Base-by-base conservation (phyloP, 2,888 invertebrate species). In the Hirudinaria manillensis region DNA sequence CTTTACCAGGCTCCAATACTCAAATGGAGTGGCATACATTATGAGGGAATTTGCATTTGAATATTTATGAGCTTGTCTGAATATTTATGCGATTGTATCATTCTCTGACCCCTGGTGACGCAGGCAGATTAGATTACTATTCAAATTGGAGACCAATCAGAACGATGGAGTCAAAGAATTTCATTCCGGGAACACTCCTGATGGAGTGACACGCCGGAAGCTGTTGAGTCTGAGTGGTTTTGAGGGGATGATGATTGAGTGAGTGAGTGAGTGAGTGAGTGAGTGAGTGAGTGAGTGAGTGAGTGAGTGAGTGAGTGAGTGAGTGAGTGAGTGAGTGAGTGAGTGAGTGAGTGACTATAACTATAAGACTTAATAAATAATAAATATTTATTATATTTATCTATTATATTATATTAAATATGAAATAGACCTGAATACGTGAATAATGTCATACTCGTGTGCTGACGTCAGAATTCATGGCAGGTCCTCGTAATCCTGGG, bases 251-350 rank as follows among this genome's bases (percentile, higher is more conserved):
- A 16, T 56, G 56, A 27, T 3, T 56, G 56, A 24, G 27, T 56
- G 56, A 56, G 56, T 56, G 56, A 67, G 34, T 67, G 29, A 67
- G 29, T 24, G 32, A 67, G 29, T 67, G 67, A 67, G 29, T 67
- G 24, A 67, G 34, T 67, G 67, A 32, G 34, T 67, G 67, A 67
- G 34, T 67, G 67, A 67, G 29, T 24, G 32, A 67, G 29, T 67
- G 32, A 32, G 34, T 67, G 24, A 67, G 34, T 67, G 67, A 32
- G 34, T 67, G 67, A 67, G 34, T 67, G 67, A 67, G 29, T 29
- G 67, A 67, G 34, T 67, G 67, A 67, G 29, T 24, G 32, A 67
- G 29, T 67, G 32, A 32, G 34, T 67, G 24, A 67, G 34, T 67
- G 67, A 32, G 34, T 67, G 67, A 67, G 29, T 67, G 21, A 67